Conservation (phyloP, 2,797 vertebrate genomes). For the Lutjanus argentimaculatus region DNA sequence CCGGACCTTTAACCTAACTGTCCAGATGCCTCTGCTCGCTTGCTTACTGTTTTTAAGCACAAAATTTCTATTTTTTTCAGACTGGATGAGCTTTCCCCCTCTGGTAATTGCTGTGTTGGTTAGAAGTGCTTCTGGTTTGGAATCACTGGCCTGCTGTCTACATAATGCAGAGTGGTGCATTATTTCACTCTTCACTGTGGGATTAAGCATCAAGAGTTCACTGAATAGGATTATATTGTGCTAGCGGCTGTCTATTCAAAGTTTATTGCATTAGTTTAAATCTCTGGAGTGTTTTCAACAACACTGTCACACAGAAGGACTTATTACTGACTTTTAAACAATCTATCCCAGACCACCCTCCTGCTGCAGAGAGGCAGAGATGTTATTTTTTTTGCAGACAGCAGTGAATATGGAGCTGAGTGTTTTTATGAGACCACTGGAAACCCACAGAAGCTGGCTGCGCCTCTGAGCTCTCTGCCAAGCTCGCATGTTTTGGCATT, state of each 20-base stretch:
- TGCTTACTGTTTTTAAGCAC: neutral
- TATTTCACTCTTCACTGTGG: slow-evolving; percentile 39
- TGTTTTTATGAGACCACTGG: slow-evolving; percentile 6
- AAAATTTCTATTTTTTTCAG: neutral
- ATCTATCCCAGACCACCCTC: slow-evolving; percentile 33
- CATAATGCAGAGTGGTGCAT: slow-evolving; percentile 9
- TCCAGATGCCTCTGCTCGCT: no score
- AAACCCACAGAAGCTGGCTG: slow-evolving; percentile 16
- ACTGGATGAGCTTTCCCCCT: neutral
- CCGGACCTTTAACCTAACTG: no score
- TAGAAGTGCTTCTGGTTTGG: neutral
- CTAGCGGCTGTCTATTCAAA: slow-evolving; percentile 27
- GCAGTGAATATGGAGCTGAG: slow-evolving; percentile 2
- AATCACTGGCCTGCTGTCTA: slow-evolving; percentile 2
- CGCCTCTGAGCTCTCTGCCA: slow-evolving; percentile 3
- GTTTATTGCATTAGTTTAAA: slow-evolving; percentile 44
- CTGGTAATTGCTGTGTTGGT: neutral
- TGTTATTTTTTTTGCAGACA: neutral
- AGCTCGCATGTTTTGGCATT: neutral
- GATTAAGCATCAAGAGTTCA: slow-evolving; percentile 47
- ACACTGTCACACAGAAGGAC: slow-evolving; percentile 1
- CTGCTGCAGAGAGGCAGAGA: slow-evolving; percentile 4
- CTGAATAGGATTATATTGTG: slow-evolving; percentile 58
- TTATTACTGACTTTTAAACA: slow-evolving; percentile 22
- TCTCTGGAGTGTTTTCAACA: slow-evolving; percentile 34